Base-by-base conservation (phyloP, 2,113 vertebrate species). In the Cynoglossus semilaevis region DNA sequence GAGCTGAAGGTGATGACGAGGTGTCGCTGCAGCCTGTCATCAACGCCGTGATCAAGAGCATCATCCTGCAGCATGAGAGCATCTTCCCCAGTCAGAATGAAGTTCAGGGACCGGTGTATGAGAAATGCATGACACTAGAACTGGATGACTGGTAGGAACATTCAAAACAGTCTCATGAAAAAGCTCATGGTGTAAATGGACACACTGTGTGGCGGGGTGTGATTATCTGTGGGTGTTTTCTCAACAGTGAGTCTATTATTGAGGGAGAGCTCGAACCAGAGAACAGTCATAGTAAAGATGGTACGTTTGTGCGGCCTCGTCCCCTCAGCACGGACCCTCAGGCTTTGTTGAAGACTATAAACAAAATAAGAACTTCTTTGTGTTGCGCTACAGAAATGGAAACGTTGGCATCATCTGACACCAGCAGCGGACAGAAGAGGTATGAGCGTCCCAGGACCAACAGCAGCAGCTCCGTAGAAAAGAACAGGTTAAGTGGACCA, bases 11-110 rank as follows among this genome's bases (percentile, higher is more conserved):
- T 1, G 89, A 92, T 5, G 92, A 96, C 35, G 90, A 85, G 0
- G 91, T 93, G 55, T 86, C 90, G 15, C 76, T 94, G 59, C 93
- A 94, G 82, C 86, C 91, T 58, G 90, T 87, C 16, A 93, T 95
- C 81, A 96, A 96, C 14, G 87, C 87, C 8, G 78, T 94, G 58
- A 91, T 95, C 34, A 94, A 94, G 66, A 86, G 51, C 13, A 89
- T 96, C 57, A 93, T 96, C 45, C 1, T 91, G 15, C 90, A 94
- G 47, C 92, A 94, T 0, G 84, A 91, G 2, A 84, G 36, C 59
- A 88, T 94, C 58, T 95, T 94, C 68, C 94, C 93, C 1, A 55
- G 76, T 57, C 81, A 76, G 54, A 64, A 36, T 0, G 86, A 91
- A 74, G 62, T 93, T 8, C 70, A 58, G 9, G 92, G 92, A 0